Percentiles rank a stretch among this genome's conserved stretches.
Evolutionary conservation across 2,113 vertebrate genomes (phyloP).

Genomic region (Penelope pileata): DNA sequence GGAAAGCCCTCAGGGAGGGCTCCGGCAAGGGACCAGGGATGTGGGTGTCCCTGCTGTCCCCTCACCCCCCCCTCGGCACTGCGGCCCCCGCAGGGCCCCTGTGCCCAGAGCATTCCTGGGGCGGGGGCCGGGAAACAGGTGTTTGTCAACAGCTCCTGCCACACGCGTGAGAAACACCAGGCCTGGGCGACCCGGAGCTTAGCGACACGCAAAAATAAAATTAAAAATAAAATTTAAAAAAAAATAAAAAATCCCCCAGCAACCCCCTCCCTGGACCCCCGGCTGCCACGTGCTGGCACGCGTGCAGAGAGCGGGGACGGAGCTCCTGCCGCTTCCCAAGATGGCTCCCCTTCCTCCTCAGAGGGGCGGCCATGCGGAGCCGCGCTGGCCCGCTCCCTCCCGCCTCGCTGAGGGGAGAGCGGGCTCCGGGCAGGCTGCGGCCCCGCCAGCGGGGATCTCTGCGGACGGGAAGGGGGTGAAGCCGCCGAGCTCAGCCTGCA

Average conservation of each 20-base stretch:
- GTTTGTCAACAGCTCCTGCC: conserved; percentile 54
- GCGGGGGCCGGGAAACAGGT: conserved; percentile 62
- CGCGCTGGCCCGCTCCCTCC: not conserved
- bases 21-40: not conserved
- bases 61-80: rapidly evolving
- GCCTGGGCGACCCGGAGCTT: not conserved
- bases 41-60: too few relatives aligned
- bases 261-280: not conserved
- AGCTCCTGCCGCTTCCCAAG: conserved; percentile 14
- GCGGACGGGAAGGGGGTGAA: not conserved
- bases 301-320: rapidly evolving
- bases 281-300: not conserved
- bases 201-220: conserved; percentile 36
- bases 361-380: conserved; percentile 14
- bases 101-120: conserved; percentile 19
- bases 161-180: not conserved
- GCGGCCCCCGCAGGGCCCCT: not conserved
- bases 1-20: not conserved
- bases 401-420: rapidly evolving
- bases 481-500: not conserved
- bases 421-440: rapidly evolving
- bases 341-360: conserved; percentile 39
- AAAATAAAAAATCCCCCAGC: not conserved
- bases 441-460: not conserved
- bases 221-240: not conserved